Conservation (phyloP, 2,888 invertebrate genomes). For the Lasioglossum morio region DNA sequence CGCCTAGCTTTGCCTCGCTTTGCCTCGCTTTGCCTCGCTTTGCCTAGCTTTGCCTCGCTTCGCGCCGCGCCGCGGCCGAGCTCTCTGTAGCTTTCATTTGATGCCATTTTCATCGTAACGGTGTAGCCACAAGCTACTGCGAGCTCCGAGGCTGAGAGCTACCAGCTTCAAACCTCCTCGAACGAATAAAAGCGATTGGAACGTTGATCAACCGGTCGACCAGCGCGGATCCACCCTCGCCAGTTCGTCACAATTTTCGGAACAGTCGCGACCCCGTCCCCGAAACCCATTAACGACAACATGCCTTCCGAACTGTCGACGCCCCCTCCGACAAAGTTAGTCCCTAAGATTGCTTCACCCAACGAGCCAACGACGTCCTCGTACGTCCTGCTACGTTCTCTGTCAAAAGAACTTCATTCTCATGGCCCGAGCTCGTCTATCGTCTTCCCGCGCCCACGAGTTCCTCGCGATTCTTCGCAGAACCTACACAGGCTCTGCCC, state of each 20-base stretch:
- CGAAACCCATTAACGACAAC: constrained; percentile 8
- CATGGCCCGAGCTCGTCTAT: background rate
- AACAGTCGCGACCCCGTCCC: background rate
- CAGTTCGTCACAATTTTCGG: background rate
- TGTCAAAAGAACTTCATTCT: background rate
- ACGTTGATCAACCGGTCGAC: background rate
- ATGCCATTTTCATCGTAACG: background rate
- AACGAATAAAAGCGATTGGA: background rate
- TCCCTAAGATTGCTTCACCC: background rate
- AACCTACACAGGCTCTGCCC: background rate
- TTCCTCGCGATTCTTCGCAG: background rate
- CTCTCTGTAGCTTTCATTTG: constrained; percentile 10
- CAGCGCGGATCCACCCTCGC: background rate
- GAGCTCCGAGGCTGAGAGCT: background rate
- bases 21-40: too few relatives aligned
- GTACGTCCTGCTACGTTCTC: background rate
- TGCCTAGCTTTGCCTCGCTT: background rate
- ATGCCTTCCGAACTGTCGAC: background rate
- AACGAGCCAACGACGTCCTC: background rate
- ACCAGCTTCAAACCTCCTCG: background rate
- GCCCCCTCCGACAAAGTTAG: background rate
- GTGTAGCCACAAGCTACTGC: background rate
- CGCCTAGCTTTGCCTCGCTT: background rate
- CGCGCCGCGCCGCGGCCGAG: background rate
- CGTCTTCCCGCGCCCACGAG: background rate